A percentile compares a stretch with the other conserved stretches of the same genome.
phyloP scores from a whole-genome alignment of 2,797 vertebrate species.

The Rhinatrema bivittatum region DNA sequence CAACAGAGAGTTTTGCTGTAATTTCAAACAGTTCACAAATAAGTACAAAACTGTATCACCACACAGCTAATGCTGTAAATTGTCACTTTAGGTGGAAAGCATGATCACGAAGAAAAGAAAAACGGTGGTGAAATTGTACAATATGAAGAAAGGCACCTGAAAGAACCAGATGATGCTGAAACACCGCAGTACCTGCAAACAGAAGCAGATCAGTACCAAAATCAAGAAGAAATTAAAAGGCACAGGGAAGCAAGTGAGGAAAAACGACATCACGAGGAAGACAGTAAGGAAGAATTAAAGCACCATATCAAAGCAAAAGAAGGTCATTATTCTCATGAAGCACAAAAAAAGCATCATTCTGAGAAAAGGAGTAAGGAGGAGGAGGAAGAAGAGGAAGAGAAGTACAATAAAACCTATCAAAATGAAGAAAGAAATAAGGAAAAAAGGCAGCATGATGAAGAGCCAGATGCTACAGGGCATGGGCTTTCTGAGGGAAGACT shows the following conservation, averaged over 20 bases:
- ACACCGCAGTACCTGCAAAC: constrained; percentile 19
- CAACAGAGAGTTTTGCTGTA: no score
- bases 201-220: constrained; percentile 31
- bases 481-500: constrained; percentile 29
- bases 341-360: constrained; percentile 17
- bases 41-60: no score
- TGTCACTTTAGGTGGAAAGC: constrained; percentile 57
- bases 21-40: no score
- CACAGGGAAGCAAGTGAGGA: constrained; percentile 16
- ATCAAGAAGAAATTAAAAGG: constrained; percentile 19
- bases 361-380: constrained; percentile 18
- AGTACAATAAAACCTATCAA: constrained; percentile 13
- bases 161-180: constrained; percentile 35
- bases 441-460: constrained; percentile 13
- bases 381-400: constrained; percentile 5
- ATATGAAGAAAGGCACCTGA: constrained; percentile 37
- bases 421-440: constrained; percentile 42
- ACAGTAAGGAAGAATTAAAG: constrained; percentile 31
- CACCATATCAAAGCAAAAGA: background rate
- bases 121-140: constrained; percentile 35
- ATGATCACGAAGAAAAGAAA: constrained; percentile 52
- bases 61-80: no score
- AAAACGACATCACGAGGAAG: constrained; percentile 15
- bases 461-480: constrained; percentile 18
- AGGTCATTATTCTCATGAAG: background rate